These are phyloP conservation scores for Papilio aristodemus DNA, from an alignment of 1,140 invertebrate species.

Conservation along the genomic window DNA sequence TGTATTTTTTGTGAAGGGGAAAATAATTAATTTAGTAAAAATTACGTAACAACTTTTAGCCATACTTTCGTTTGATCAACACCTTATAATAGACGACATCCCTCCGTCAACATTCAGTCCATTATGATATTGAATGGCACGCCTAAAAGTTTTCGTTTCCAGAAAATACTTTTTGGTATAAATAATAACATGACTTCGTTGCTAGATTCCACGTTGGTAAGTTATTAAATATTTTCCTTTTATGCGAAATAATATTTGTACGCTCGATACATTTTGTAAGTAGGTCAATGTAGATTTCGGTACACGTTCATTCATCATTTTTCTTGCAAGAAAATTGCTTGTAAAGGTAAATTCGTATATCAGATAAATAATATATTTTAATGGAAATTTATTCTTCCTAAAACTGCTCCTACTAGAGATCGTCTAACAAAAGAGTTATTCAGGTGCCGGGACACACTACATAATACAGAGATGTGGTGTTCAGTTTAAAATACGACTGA, in stretches of 20 bases:
- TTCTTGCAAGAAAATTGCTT: conserved; percentile 12
- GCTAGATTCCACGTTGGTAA: conserved; percentile 12
- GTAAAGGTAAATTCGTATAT: not conserved
- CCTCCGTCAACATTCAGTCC: conserved; percentile 32
- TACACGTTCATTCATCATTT: conserved; percentile 30
- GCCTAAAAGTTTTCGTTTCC: conserved; percentile 31
- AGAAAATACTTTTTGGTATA: conserved; percentile 27
- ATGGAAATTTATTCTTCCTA: not conserved
- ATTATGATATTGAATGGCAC: conserved; percentile 34
- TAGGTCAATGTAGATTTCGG: conserved; percentile 28
- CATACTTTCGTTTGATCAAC: conserved; percentile 23
- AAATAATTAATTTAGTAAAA: not conserved
- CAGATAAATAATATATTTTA: not conserved
- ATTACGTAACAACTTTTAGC: not conserved
- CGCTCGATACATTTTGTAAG: conserved; percentile 3
- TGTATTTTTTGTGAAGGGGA: not conserved
- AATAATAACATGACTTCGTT: conserved; percentile 29
- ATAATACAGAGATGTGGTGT: too few species aligned
- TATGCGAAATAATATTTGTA: conserved; percentile 5
- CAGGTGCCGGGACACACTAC: too few species aligned
- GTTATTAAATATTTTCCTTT: conserved; percentile 32
- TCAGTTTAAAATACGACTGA: too few species aligned
- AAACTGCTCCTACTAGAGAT: too few species aligned
- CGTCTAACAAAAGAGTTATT: too few species aligned
- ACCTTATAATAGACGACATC: conserved; percentile 33